Evolutionary conservation across 1,140 invertebrate species (phyloP), one percentile per base, ranked within the genome.

Genomic region (Drosophila lowei): DNA sequence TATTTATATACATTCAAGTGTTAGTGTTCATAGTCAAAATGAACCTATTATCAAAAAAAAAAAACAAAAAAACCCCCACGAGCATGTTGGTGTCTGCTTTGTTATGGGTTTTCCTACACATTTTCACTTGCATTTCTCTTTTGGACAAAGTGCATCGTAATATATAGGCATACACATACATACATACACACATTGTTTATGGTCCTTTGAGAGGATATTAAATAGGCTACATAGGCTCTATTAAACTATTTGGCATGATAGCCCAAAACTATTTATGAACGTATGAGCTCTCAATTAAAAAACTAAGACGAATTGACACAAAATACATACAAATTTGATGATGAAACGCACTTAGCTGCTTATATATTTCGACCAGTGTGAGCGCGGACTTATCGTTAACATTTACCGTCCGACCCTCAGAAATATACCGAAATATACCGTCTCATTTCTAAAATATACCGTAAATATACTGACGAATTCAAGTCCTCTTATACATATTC

Each of bases 141-240:
- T 73, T 54, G 60, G 70, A 48, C 71, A 53, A 73, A 64, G 71
- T 73, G 71, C 71, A 73, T 73, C 61, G 71, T 65, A 73, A 73
- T 52, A 73, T 64, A 56, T 57, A 50, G 52, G 52, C 63, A 13
- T 38, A n/a, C 43, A 44, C 44, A 57, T 46, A 72, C 53, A 64
- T 56, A 73, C 70, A 57, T 43, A 52, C 25, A 53, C 42, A 67
- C 42, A 42, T 72, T 72, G 49, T 72, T 72, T 49, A 54, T 52
- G 28, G 15, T 38, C 21, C 48, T 18, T 42, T 42, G 23, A n/a
- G 30, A 28, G 25, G n/a, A 38, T 28, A 16, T 60, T 9, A 38
- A 34, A 30, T 18, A 16, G 43, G 52, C 18, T 41, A 15, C 57
- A 38, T n/a, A n/a, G n/a, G n/a, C 48, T 55, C 48, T 15, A 71